Percentiles rank a stretch among this genome's conserved stretches.
These are phyloP conservation scores for Cheilosia pagana DNA, from an alignment of 2,888 invertebrate species.

Conservation along the genomic window DNA sequence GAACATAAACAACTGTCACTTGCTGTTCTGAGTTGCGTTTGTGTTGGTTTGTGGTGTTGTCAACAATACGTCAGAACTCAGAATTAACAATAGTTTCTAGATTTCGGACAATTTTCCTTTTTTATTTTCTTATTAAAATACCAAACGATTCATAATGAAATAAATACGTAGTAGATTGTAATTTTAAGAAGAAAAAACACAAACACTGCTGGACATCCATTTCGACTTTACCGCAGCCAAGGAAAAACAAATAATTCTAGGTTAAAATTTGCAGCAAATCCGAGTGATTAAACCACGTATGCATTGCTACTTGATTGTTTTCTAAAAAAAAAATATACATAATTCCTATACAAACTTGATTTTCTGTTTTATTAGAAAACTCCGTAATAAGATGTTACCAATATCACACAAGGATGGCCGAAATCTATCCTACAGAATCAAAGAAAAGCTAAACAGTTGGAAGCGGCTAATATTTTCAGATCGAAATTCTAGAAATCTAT, in stretches of 20 bases:
- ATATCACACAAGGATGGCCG: conserved; percentile 91
- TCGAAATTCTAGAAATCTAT: conserved; percentile 95
- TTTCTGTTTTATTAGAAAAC: conserved; percentile 24
- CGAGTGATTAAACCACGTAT: conserved; percentile 81
- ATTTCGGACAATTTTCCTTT: conserved; percentile 29
- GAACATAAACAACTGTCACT: conserved; percentile 48
- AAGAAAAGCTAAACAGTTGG: conserved; percentile 91
- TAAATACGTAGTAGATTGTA: conserved; percentile 12
- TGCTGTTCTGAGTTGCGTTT: not conserved
- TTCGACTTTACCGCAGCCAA: conserved; percentile 34
- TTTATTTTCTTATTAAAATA: conserved; percentile 42
- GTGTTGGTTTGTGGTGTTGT: conserved; percentile 73
- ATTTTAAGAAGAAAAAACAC: conserved; percentile 1
- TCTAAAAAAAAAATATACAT: conserved; percentile 21
- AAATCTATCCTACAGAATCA: conserved; percentile 87
- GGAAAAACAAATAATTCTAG: conserved; percentile 46
- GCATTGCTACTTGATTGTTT: conserved; percentile 76
- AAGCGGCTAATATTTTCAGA: conserved; percentile 95
- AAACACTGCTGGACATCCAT: not conserved
- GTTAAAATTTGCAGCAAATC: conserved; percentile 52
- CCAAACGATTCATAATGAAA: conserved; percentile 50
- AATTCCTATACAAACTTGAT: conserved; percentile 6
- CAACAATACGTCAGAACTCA: conserved; percentile 73
- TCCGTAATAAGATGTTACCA: conserved; percentile 78
- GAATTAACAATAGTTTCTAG: conserved; percentile 41